phyloP scores from a whole-genome alignment of 2,888 invertebrate species.

The Dione juno region DNA sequence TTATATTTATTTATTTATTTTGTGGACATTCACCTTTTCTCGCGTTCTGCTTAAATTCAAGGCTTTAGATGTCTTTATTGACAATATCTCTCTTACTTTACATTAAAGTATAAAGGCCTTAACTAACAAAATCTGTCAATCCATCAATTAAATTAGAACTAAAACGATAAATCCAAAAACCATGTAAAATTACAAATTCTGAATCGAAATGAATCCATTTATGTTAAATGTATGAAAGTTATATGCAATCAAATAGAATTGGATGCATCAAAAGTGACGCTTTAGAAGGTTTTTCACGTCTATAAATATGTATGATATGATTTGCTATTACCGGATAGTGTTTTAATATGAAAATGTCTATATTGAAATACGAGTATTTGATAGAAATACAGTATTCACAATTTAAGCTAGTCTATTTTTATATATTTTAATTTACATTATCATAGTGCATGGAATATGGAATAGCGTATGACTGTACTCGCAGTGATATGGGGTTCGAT shows the following conservation, averaged over 20 bases:
- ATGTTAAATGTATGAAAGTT: conserved; percentile 34
- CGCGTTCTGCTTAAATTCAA: too few species aligned
- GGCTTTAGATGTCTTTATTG: too few species aligned
- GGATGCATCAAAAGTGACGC: conserved; percentile 33
- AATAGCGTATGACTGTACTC: too few species aligned
- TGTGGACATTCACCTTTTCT: too few species aligned
- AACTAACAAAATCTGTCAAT: background rate
- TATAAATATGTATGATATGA: conserved; percentile 40
- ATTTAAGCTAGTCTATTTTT: background rate
- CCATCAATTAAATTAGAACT: background rate
- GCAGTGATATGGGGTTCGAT: too few species aligned
- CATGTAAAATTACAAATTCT: conserved; percentile 68
- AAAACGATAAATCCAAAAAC: conserved; percentile 51
- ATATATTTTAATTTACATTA: background rate
- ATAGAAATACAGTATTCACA: background rate
- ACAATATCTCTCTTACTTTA: too few species aligned
- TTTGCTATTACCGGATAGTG: conserved; percentile 34
- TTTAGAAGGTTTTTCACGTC: conserved; percentile 45
- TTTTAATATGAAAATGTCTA: conserved; percentile 1
- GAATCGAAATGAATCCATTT: conserved; percentile 43
- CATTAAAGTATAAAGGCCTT: too few species aligned
- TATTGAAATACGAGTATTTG: background rate
- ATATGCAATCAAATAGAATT: conserved; percentile 41
- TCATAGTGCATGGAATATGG: too few species aligned
- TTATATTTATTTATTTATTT: too few species aligned